phyloP scores from a whole-genome alignment of 2,888 invertebrate species.

The Lagria hirta region DNA sequence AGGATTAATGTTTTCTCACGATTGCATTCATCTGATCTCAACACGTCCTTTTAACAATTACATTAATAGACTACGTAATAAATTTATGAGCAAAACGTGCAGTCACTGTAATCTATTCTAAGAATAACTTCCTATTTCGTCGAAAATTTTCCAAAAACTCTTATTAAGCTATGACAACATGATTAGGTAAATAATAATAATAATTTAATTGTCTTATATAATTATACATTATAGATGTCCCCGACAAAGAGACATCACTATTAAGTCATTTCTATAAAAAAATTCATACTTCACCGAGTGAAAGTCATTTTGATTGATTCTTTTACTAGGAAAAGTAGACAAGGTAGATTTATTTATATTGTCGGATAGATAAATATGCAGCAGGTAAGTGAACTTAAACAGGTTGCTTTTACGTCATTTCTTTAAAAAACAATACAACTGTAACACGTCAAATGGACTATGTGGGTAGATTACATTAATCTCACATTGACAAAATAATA shows the following conservation, averaged over 20 bases:
- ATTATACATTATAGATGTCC: background rate
- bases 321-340: too few relatives aligned
- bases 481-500: too few relatives aligned
- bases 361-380: too few relatives aligned
- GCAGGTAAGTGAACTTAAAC: too few relatives aligned
- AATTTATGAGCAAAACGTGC: constrained; percentile 22
- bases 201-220: background rate
- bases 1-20: constrained; percentile 26
- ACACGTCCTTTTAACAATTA: constrained; percentile 24
- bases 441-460: too few relatives aligned
- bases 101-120: constrained; percentile 1
- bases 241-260: background rate
- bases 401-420: too few relatives aligned
- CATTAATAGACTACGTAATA: constrained; percentile 21
- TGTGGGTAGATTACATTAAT: too few relatives aligned
- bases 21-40: constrained; percentile 19
- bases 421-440: too few relatives aligned
- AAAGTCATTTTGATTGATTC: too few relatives aligned
- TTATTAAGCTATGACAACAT: constrained; percentile 13
- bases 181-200: constrained; percentile 8
- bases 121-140: constrained; percentile 1
- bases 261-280: constrained; percentile 5
- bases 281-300: too few relatives aligned
- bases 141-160: constrained; percentile 4
- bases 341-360: too few relatives aligned